phyloP scores from a whole-genome alignment of 53 echinoderm and acorn worm species.

The Actinopyga echinites region DNA sequence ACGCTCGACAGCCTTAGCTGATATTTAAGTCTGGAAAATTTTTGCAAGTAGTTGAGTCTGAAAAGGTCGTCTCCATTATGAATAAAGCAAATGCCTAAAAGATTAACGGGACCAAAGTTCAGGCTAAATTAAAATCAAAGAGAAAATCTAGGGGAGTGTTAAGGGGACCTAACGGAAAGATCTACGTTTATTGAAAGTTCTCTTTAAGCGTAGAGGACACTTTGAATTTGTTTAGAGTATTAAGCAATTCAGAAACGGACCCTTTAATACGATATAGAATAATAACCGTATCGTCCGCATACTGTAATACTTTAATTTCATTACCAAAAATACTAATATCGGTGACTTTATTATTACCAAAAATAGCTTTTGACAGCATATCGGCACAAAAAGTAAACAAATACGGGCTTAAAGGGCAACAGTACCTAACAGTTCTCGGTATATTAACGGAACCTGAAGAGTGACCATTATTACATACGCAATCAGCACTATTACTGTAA shows the following conservation, averaged over 20 bases:
- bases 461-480: conserved; percentile 38
- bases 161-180: neutral
- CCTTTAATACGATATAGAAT: neutral
- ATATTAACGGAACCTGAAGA: too few relatives aligned
- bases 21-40: neutral
- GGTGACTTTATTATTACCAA: neutral
- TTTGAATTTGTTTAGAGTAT: too few relatives aligned
- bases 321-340: too few relatives aligned
- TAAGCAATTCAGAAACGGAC: neutral
- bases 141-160: neutral
- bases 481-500: conserved; percentile 23
- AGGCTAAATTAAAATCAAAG: neutral
- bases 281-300: conserved; percentile 17
- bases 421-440: too few relatives aligned
- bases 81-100: neutral
- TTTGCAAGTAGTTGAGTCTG: too few relatives aligned
- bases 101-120: neutral
- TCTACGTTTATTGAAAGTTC: neutral
- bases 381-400: conserved; percentile 24
- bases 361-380: neutral
- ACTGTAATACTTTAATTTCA: too few relatives aligned
- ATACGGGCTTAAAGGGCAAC: conserved; percentile 43
- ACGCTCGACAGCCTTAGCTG: neutral
- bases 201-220: neutral
- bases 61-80: neutral